Evolutionary conservation across 2,113 vertebrate species (phyloP), one percentile per base, ranked within the genome.

Genomic region (Centropristis striata): DNA sequence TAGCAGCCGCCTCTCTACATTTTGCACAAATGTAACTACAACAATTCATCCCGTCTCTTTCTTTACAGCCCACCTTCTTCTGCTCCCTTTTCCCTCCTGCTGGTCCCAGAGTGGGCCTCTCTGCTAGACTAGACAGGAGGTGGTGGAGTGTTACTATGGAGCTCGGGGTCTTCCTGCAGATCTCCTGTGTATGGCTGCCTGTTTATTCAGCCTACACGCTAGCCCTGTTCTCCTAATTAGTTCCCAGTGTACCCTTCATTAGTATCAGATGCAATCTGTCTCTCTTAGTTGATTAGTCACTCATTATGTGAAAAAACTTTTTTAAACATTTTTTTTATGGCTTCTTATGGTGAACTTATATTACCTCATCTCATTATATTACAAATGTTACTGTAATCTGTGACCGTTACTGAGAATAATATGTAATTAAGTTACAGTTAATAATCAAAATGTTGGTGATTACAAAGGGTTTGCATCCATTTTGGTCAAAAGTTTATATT

Each of bases 131-230:
- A 88, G 76, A 70, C 72, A 73, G 66, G 50, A 81, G 90, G 61
- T 68, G 71, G 81, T 78, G 74, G 42, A 80, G 71, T 73, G 78
- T 92, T 91, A 80, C 84, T 78, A 86, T 90, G 81, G 87, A 20
- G 78, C 77, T 64, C 23, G 6, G 59, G 78, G 80, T 75, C 68
- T 71, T 75, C 55, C 71, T 76, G 75, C 44, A 84, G 75, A 51
- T 81, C 84, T 84, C 84, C 63, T 64, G 84, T 75, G 79, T 69
- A 71, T 49, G 66, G 71, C 86, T 36, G 72, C 49, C 63, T 81
- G 78, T 87, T 89, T 84, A 85, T 88, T 83, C 82, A 74, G 86
- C 66, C 78, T 78, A 70, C 32, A 1, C 51, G n/a, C 54, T 32
- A 27, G 58, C 51, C 57, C 51, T 84, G 47, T 61, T 68, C 69